These are phyloP conservation scores for Anabacerthia variegaticeps DNA, from an alignment of 2,797 vertebrate species.

Conservation along the genomic window DNA sequence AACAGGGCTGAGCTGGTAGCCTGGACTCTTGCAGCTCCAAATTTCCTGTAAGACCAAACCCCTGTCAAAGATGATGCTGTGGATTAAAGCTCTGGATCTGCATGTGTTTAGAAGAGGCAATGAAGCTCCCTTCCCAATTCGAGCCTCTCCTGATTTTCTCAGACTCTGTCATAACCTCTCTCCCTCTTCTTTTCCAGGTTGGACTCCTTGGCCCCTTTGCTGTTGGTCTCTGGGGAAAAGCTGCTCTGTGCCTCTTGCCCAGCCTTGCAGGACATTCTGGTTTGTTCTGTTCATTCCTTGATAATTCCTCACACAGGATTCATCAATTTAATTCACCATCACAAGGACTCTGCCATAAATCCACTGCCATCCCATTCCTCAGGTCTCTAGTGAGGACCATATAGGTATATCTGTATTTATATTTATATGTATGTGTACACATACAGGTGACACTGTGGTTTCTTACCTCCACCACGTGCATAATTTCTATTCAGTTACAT, in stretches of 20 bases:
- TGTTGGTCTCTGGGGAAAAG: neutral
- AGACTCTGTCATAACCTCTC: neutral
- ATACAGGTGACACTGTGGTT: fast-evolving
- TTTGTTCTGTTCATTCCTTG: neutral
- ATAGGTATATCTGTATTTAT: neutral
- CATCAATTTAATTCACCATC: neutral
- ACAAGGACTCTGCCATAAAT: neutral
- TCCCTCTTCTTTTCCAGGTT: neutral
- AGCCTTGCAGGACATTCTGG: neutral
- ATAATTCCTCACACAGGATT: neutral
- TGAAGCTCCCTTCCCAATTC: neutral
- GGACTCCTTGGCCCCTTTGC: neutral
- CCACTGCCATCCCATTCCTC: neutral
- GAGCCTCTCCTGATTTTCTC: neutral
- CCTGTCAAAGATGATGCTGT: neutral
- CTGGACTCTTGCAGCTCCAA: neutral
- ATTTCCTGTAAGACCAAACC: neutral
- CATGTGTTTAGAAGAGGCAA: neutral
- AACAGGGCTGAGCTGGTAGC: neutral
- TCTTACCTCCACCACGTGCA: neutral
- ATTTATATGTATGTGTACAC: fast-evolving
- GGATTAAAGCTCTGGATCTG: neutral
- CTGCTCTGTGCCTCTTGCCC: neutral
- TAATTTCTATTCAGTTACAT: neutral
- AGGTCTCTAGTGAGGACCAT: neutral